Conservation (phyloP, 2,888 invertebrate genomes). For the Polylopha cassiicola region DNA sequence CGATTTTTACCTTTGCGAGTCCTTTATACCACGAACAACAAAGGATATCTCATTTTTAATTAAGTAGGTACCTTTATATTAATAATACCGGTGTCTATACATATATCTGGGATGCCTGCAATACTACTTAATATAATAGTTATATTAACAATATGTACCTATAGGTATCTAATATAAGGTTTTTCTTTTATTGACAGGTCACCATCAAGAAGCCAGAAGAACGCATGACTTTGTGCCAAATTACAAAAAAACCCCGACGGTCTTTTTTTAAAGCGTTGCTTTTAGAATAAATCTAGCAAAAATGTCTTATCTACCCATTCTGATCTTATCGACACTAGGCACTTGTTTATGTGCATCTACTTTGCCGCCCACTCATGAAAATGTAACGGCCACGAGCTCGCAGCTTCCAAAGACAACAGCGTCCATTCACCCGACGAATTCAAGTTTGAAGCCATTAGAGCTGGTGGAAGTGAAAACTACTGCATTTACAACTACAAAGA, state of each 20-base stretch:
- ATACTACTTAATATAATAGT: too few species aligned
- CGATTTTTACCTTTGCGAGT: conserved; percentile 11
- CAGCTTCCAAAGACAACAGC: conserved; percentile 39
- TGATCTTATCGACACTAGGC: conserved; percentile 52
- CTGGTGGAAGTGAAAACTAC: conserved; percentile 47
- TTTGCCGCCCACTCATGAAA: conserved; percentile 41
- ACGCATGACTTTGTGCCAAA: conserved; percentile 13
- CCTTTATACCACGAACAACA: conserved; percentile 10
- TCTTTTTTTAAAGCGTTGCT: too few species aligned
- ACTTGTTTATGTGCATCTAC: conserved; percentile 43
- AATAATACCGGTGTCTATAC: too few species aligned
- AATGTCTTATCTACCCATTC: conserved; percentile 40
- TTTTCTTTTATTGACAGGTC: too few species aligned
- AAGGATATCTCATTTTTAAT: conserved; percentile 2
- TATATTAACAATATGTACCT: too few species aligned
- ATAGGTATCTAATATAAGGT: too few species aligned
- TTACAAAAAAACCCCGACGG: conserved; percentile 2
- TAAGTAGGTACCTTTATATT: too few species aligned
- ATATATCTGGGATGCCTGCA: too few species aligned
- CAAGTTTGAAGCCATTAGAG: conserved; percentile 48
- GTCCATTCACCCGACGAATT: conserved; percentile 38
- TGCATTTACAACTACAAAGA: conserved; percentile 56
- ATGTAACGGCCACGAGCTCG: conserved; percentile 47
- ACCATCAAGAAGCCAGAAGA: too few species aligned
- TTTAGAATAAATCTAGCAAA: too few species aligned